A percentile compares a stretch with the other conserved stretches of the same genome.
phyloP scores from a whole-genome alignment of 2,797 vertebrate genomes.

The Pelochelys cantorii region DNA sequence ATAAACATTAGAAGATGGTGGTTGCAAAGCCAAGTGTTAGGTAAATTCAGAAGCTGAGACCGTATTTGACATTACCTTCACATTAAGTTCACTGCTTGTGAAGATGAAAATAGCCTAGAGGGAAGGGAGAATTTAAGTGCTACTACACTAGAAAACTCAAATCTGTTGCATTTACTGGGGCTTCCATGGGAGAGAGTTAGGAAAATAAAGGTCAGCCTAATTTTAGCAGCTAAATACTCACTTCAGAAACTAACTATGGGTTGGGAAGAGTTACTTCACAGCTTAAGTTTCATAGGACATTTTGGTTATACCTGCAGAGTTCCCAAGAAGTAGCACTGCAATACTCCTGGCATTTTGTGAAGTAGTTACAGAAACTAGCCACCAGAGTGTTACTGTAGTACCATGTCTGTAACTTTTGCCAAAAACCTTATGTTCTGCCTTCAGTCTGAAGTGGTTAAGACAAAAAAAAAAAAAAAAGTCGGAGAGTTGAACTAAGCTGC shows the following conservation, averaged over 20 bases:
- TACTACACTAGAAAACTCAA: background rate
- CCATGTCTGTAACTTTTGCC: no score
- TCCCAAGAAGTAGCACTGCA: no score
- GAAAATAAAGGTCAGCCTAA: background rate
- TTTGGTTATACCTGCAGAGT: background rate
- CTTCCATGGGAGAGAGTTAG: background rate
- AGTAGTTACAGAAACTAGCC: background rate
- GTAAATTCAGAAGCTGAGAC: background rate
- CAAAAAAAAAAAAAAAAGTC: background rate
- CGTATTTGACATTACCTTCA: background rate
- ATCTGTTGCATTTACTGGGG: constrained; percentile 18
- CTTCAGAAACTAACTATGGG: background rate
- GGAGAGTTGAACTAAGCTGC: background rate
- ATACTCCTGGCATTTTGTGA: background rate
- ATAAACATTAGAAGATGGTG: no score
- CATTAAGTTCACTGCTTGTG: background rate
- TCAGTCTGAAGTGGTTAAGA: background rate
- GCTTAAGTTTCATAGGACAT: background rate
- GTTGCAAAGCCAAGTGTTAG: no score
- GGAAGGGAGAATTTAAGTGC: background rate
- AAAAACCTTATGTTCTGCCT: background rate
- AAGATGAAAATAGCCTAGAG: background rate
- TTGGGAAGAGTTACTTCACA: background rate
- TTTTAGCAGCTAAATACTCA: background rate
- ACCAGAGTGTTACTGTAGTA: no score